Evolutionary conservation across 2,888 invertebrate genomes (phyloP).

Genomic region (Lasius fuliginosus): DNA sequence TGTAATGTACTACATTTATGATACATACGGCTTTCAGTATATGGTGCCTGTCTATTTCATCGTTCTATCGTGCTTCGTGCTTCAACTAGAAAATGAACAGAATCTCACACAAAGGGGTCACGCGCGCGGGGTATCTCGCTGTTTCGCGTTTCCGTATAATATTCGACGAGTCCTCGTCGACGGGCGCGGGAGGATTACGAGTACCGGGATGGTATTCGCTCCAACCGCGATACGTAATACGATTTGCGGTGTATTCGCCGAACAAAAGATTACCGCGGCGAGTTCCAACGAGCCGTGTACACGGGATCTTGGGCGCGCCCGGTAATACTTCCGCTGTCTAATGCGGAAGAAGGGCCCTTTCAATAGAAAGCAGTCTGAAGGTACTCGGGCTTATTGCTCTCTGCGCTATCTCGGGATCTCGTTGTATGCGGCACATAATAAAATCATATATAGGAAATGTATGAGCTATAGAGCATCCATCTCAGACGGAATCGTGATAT

Average conservation of each 20-base stretch:
- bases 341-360: constrained; percentile 52
- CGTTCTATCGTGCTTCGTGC: constrained; percentile 18
- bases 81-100: constrained; percentile 43
- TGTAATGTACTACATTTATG: not conserved
- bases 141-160: constrained; percentile 54
- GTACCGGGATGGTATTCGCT: constrained; percentile 32
- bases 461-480: not conserved
- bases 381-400: constrained; percentile 44
- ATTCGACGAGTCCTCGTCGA: constrained; percentile 52
- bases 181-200: constrained; percentile 38
- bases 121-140: constrained; percentile 44
- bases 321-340: constrained; percentile 50
- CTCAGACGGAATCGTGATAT: not conserved
- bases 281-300: constrained; percentile 51
- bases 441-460: constrained; percentile 21
- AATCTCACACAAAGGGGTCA: constrained; percentile 45
- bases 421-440: constrained; percentile 27
- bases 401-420: constrained; percentile 34
- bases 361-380: constrained; percentile 43
- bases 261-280: constrained; percentile 54
- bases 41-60: constrained; percentile 13
- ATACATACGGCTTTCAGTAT: not conserved
- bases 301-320: constrained; percentile 41
- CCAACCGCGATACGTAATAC: constrained; percentile 50
- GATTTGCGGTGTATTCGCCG: constrained; percentile 52